Evolutionary conservation across 2,888 invertebrate species (phyloP).

Genomic region (Drosophila merina): DNA sequence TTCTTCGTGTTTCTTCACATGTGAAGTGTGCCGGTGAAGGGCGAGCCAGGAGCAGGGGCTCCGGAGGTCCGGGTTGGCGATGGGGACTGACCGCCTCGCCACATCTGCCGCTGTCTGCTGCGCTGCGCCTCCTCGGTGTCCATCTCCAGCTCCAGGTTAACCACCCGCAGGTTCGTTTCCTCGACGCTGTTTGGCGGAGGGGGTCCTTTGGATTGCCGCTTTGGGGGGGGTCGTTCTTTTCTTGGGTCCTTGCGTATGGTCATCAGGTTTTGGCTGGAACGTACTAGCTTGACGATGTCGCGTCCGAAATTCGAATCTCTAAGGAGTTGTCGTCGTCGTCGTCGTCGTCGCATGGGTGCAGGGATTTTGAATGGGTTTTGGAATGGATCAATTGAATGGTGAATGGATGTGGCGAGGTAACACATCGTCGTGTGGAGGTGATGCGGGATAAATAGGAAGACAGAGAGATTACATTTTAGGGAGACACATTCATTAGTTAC

Average conservation of each 20-base stretch:
- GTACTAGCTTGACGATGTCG: slow-evolving; percentile 27
- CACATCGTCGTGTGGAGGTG: slow-evolving; percentile 22
- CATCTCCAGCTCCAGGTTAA: slow-evolving; percentile 61
- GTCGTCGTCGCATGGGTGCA: slow-evolving; percentile 32
- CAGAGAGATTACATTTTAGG: slow-evolving; percentile 56
- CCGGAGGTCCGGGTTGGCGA: not conserved
- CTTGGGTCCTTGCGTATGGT: not conserved
- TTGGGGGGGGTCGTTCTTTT: not conserved
- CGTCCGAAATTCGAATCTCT: slow-evolving; percentile 52
- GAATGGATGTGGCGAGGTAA: slow-evolving; percentile 11
- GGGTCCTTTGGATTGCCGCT: not conserved
- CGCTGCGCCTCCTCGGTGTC: slow-evolving; percentile 61
- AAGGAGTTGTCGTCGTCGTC: slow-evolving; percentile 13
- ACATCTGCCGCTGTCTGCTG: slow-evolving; percentile 35
- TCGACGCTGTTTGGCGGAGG: not conserved
- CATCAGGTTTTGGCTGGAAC: slow-evolving; percentile 16
- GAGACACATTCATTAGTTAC: slow-evolving; percentile 35
- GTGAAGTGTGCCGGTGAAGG: slow-evolving; percentile 40
- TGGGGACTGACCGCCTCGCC: slow-evolving; percentile 11
- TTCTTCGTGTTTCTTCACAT: slow-evolving; percentile 44
- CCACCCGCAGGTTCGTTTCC: slow-evolving; percentile 47
- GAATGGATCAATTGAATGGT: slow-evolving; percentile 21
- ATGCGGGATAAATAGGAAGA: slow-evolving; percentile 55
- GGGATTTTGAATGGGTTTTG: slow-evolving; percentile 23
- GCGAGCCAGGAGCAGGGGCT: not conserved